A percentile compares a stretch with the other conserved stretches of the same genome.
Evolutionary conservation across 1,140 invertebrate genomes (phyloP).

Genomic region (Lordiphosa stackelbergi): DNA sequence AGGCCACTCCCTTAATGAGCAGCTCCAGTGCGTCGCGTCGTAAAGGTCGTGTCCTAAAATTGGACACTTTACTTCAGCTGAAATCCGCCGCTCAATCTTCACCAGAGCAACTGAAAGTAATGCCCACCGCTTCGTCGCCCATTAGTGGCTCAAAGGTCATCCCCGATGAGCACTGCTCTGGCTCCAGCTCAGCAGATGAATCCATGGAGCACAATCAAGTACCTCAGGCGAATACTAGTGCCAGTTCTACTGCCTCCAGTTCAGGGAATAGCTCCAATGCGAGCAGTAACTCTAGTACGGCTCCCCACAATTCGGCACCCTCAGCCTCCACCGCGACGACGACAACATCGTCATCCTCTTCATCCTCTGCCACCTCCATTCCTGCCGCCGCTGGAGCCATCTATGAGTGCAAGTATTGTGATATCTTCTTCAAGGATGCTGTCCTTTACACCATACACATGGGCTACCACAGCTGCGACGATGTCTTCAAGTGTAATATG

Average conservation of each 20-base stretch:
- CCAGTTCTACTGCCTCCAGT: constrained; percentile 68
- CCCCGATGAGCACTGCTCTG: constrained; percentile 54
- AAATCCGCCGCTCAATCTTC: constrained; percentile 54
- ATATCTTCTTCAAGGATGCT: constrained; percentile 92
- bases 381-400: constrained; percentile 51
- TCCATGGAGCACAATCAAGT: constrained; percentile 59
- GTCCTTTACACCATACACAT: constrained; percentile 97
- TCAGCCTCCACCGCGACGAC: constrained; percentile 24
- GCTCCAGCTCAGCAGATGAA: constrained; percentile 61
- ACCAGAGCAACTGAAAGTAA: constrained; percentile 47
- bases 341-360: constrained; percentile 34
- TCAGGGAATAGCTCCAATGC: constrained; percentile 77
- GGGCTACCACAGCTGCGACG: constrained; percentile 93
- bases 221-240: constrained; percentile 56
- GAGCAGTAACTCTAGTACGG: constrained; percentile 77
- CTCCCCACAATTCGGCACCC: constrained; percentile 59
- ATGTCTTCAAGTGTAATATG: constrained; percentile 96
- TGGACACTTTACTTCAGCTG: constrained; percentile 57
- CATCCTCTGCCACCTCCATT: constrained; percentile 38
- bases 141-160: constrained; percentile 50
- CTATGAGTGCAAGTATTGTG: constrained; percentile 90
- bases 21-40: constrained; percentile 49
- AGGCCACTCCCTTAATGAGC: constrained; percentile 67
- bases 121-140: constrained; percentile 60
- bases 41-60: constrained; percentile 67